Evolutionary conservation across 2,888 invertebrate species (phyloP).

Genomic region (Ornithoptera alexandrae): DNA sequence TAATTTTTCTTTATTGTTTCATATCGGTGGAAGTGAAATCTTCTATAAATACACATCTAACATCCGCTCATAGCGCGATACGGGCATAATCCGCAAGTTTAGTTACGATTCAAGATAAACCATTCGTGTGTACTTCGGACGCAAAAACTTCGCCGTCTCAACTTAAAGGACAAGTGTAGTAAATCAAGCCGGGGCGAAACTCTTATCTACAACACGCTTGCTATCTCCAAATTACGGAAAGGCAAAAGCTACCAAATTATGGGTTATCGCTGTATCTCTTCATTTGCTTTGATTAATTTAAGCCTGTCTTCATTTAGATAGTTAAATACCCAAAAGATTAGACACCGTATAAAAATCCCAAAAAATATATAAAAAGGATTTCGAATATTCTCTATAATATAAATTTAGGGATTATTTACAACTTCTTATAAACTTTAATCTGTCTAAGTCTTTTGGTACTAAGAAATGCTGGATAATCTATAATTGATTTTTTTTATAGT

Average conservation of each 20-base stretch:
- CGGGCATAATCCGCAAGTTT: constrained; percentile 30
- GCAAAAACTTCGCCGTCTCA: constrained; percentile 71
- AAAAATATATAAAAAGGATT: too few relatives aligned
- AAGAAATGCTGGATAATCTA: too few relatives aligned
- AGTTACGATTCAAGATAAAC: constrained; percentile 59
- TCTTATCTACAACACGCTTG: constrained; percentile 62
- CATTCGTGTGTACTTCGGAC: constrained; percentile 55
- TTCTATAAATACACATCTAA: too few relatives aligned
- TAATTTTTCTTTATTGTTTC: too few relatives aligned
- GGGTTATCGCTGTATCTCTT: constrained; percentile 40
- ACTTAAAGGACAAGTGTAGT: constrained; percentile 64
- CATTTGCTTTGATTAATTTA: constrained; percentile 33
- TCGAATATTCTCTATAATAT: too few relatives aligned
- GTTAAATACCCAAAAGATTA: too few relatives aligned
- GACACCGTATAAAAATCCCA: too few relatives aligned
- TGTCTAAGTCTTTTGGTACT: too few relatives aligned
- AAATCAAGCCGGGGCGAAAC: constrained; percentile 59
- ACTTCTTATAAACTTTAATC: too few relatives aligned
- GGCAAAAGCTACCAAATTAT: constrained; percentile 49
- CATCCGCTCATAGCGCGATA: constrained; percentile 9
- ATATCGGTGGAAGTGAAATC: too few relatives aligned
- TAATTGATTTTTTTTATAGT: too few relatives aligned
- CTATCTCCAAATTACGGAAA: constrained; percentile 64
- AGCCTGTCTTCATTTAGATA: constrained; percentile 4
- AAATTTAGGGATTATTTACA: too few relatives aligned